A percentile compares a stretch with the other conserved stretches of the same genome.
Conservation (phyloP, 2,797 vertebrate genomes). For the Syngnathus acus region DNA sequence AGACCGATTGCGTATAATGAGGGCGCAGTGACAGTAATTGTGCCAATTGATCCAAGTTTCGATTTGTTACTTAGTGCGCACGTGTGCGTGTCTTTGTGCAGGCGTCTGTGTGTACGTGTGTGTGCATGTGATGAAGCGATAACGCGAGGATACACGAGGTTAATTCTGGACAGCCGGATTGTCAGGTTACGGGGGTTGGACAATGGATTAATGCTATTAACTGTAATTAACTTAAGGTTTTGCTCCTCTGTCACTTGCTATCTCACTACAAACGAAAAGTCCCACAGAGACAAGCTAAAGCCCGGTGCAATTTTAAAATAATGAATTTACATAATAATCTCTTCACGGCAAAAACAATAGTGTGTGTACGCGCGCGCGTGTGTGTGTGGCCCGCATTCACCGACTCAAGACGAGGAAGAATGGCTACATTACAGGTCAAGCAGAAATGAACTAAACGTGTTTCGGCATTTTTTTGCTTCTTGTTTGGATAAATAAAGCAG, state of each 20-base stretch:
- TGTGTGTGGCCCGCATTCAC: background rate
- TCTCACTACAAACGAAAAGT: background rate
- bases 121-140: background rate
- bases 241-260: background rate
- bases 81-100: no score
- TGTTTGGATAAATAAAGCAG: background rate
- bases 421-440: background rate
- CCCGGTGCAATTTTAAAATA: background rate
- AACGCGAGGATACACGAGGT: conserved; percentile 2
- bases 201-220: conserved; percentile 1
- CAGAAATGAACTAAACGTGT: background rate
- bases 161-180: conserved; percentile 3
- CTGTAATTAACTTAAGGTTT: conserved; percentile 1
- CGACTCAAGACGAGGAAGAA: background rate
- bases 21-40: no score
- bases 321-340: background rate
- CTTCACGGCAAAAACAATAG: background rate
- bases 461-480: background rate
- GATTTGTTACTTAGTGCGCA: no score
- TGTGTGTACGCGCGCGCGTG: background rate
- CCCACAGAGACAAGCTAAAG: background rate
- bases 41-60: no score
- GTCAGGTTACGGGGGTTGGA: background rate
- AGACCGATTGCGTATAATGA: no score
- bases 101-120: background rate